phyloP scores from a whole-genome alignment of 2,888 invertebrate genomes.

The Acleris cristana region DNA sequence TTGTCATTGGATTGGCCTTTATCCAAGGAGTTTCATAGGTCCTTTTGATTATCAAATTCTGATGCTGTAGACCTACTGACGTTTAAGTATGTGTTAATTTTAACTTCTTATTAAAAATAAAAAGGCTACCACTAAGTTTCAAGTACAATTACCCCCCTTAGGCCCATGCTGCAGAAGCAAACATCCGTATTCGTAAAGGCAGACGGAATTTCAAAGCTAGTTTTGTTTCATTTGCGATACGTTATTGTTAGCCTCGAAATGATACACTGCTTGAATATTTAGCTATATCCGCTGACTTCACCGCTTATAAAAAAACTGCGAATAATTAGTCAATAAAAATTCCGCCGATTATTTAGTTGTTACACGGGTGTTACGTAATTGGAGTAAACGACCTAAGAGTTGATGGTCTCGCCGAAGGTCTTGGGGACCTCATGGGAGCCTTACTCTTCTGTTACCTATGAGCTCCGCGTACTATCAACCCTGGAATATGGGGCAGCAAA shows the following conservation, averaged over 20 bases:
- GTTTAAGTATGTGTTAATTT: too few relatives aligned
- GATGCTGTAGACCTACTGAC: too few relatives aligned
- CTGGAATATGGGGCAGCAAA: slow-evolving; percentile 2
- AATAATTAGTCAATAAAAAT: slow-evolving; percentile 84
- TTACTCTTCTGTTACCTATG: neutral
- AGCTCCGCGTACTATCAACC: neutral
- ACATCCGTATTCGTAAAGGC: too few relatives aligned
- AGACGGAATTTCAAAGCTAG: too few relatives aligned
- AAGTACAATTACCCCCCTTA: too few relatives aligned
- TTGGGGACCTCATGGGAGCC: slow-evolving; percentile 35
- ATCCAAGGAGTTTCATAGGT: too few relatives aligned
- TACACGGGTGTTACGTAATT: slow-evolving; percentile 82
- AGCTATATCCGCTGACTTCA: slow-evolving; percentile 83
- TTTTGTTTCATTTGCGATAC: slow-evolving; percentile 49
- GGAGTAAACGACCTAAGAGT: slow-evolving; percentile 80
- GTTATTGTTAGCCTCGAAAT: slow-evolving; percentile 80
- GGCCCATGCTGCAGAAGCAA: too few relatives aligned
- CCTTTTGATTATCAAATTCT: too few relatives aligned
- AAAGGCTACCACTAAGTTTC: too few relatives aligned
- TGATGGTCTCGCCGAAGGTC: slow-evolving; percentile 64
- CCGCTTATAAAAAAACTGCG: slow-evolving; percentile 76
- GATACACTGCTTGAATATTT: slow-evolving; percentile 83
- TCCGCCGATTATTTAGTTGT: slow-evolving; percentile 80
- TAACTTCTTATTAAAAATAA: too few relatives aligned
- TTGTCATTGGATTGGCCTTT: too few relatives aligned